Evolutionary conservation across 2,113 vertebrate species (phyloP).

Genomic region (Mellivora capensis): DNA sequence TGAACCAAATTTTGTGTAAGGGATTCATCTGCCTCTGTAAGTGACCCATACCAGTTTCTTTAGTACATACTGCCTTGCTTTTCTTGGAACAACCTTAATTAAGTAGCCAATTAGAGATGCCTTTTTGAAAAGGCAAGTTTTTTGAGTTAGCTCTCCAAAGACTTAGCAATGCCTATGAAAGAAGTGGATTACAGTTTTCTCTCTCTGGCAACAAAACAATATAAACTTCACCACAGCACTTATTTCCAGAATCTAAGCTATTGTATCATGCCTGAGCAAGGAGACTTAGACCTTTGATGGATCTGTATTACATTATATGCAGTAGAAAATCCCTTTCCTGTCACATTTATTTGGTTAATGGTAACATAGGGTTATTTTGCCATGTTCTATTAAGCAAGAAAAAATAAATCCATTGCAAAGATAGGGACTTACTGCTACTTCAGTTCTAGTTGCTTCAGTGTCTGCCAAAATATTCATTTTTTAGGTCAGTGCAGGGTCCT

Average conservation of each 20-base stretch:
- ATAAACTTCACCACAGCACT: neutral
- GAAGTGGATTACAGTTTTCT: neutral
- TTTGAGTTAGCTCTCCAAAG: neutral
- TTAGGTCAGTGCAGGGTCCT: neutral
- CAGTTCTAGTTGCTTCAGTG: slow-evolving; percentile 46
- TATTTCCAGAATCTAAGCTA: neutral
- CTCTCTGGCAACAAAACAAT: slow-evolving; percentile 16
- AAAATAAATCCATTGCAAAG: slow-evolving; percentile 76
- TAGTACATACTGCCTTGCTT: neutral
- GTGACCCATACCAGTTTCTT: neutral
- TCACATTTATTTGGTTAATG: slow-evolving; percentile 42
- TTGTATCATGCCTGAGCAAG: neutral
- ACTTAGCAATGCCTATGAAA: neutral
- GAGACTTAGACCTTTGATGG: slow-evolving; percentile 9
- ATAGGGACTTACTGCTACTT: slow-evolving; percentile 25
- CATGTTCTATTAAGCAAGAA: slow-evolving; percentile 81
- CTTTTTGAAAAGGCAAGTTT: neutral
- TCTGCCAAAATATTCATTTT: slow-evolving; percentile 70
- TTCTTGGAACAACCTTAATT: neutral
- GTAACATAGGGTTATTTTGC: slow-evolving; percentile 56
- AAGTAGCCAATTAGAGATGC: neutral
- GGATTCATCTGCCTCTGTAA: neutral
- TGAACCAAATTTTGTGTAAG: neutral
- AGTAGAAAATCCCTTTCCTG: slow-evolving; percentile 41
- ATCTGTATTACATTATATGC: neutral